Evolutionary conservation across 2,888 invertebrate species (phyloP).

Genomic region (Dendrolimus pini): DNA sequence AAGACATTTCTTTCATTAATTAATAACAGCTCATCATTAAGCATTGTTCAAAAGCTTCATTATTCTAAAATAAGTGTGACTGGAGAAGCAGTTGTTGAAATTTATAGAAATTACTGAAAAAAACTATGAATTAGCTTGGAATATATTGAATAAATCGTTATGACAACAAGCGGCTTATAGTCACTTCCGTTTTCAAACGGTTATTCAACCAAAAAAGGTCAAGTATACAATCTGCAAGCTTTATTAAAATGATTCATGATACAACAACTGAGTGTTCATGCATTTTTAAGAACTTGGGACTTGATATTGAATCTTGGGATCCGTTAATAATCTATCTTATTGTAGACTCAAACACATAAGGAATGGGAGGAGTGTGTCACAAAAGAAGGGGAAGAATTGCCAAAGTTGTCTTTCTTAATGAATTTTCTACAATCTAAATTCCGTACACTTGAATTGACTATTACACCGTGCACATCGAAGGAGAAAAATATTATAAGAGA

Average conservation of each 20-base stretch:
- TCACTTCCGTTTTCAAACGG: constrained; percentile 2
- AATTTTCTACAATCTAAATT: too few relatives aligned
- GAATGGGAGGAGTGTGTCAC: constrained; percentile 1
- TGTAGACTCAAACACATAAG: constrained; percentile 6
- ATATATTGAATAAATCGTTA: constrained; percentile 5
- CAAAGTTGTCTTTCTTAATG: too few relatives aligned
- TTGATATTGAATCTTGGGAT: constrained; percentile 5
- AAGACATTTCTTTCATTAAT: constrained; percentile 12
- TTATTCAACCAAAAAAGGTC: constrained; percentile 2
- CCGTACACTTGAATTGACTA: too few relatives aligned
- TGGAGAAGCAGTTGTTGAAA: constrained; percentile 12
- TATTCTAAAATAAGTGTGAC: constrained; percentile 13
- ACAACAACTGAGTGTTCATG: constrained; percentile 3
- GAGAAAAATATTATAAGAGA: too few relatives aligned
- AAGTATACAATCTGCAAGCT: neutral
- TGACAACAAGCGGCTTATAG: constrained; percentile 2
- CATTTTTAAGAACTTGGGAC: constrained; percentile 1
- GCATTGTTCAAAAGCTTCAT: constrained; percentile 14
- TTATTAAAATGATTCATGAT: constrained; percentile 2
- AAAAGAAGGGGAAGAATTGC: too few relatives aligned
- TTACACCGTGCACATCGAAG: too few relatives aligned
- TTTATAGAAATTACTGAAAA: constrained; percentile 8
- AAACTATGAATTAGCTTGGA: constrained; percentile 13
- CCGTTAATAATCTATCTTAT: constrained; percentile 6
- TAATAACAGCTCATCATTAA: constrained; percentile 9